Evolutionary conservation across 2,888 invertebrate species (phyloP), one percentile per base, ranked within the genome.

Genomic region (Slavum lentiscoides): DNA sequence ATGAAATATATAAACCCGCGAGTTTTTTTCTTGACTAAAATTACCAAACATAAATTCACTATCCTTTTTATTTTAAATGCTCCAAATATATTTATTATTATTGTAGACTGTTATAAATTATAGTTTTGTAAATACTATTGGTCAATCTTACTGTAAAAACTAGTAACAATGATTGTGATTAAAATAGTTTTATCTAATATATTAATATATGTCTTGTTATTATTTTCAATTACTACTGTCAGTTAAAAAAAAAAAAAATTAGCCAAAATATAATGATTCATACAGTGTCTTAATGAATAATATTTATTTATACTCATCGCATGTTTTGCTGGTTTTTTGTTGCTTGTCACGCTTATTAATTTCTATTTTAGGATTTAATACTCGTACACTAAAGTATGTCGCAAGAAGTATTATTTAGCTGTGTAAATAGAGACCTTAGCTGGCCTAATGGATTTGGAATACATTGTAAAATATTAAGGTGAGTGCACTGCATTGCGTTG

Each of bases 341-440:
- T 80, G 80, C 80, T 80, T 80, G 80, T 80, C 80, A 80, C 80
- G 80, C 80, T 80, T 80, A 80, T 80, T 80, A 80, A 80, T 80
- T 80, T 80, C 80, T 80, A 80, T 80, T 80, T 80, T 80, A 80
- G 80, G 80, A 80, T 11, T 72, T 80, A 72, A 80, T 80, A 70
- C 72, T 72, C 55, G 64, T 80, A 80, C 80, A 72, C 72, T 80
- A 80, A 80, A 72, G 80, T 80, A 80, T 80, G 72, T 72, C 64
- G 37, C 80, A 62, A 80, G 80, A 80, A 80, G 80, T 80, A 80
- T 80, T 80, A 80, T 80, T 80, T 80, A 80, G 80, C 80, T 80
- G 80, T 80, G 64, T 72, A 80, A 70, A 80, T 80, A 80, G 80
- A 80, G 23, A 55, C 70, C 53, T 70, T 80, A 70, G 77, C 77